Evolutionary conservation across 37 sponge, comb jelly and placozoan genomes (phyloP).

Genomic region (Mnemiopsis leidyi): DNA sequence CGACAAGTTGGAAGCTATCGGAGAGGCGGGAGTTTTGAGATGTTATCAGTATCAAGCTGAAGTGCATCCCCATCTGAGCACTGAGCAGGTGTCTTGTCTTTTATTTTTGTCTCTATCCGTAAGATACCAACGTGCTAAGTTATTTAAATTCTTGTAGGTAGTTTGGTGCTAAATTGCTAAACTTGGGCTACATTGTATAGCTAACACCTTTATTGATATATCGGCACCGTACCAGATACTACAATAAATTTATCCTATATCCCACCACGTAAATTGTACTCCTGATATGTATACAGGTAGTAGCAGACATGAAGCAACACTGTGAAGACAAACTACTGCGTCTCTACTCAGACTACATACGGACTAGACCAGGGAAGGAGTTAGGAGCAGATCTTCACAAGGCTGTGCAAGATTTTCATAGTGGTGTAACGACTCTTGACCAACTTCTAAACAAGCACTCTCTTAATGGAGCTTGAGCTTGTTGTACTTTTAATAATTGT

Average conservation of each 20-base stretch:
- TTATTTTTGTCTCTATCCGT: too few relatives aligned
- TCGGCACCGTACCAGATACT: too few relatives aligned
- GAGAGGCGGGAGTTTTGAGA: background rate
- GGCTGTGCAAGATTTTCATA: background rate
- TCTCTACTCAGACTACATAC: conserved; percentile 5
- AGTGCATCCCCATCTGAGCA: background rate
- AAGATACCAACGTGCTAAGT: too few relatives aligned
- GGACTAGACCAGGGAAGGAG: background rate
- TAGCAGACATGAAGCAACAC: conserved; percentile 7
- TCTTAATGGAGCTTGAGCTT: background rate
- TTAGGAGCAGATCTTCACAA: conserved; percentile 11
- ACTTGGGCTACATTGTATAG: too few relatives aligned
- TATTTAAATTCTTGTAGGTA: too few relatives aligned
- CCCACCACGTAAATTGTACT: too few relatives aligned
- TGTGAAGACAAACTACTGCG: conserved; percentile 54
- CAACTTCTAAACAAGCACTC: background rate
- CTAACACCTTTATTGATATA: too few relatives aligned
- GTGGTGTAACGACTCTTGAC: background rate
- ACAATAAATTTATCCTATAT: background rate
- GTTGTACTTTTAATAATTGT: too few relatives aligned
- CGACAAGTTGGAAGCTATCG: conserved; percentile 62
- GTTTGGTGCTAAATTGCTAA: too few relatives aligned
- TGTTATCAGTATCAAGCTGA: background rate
- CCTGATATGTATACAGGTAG: background rate
- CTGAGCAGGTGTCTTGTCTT: background rate